Base-by-base conservation (phyloP, 1,140 invertebrate genomes). In the Aphelenchoides fujianensis region DNA sequence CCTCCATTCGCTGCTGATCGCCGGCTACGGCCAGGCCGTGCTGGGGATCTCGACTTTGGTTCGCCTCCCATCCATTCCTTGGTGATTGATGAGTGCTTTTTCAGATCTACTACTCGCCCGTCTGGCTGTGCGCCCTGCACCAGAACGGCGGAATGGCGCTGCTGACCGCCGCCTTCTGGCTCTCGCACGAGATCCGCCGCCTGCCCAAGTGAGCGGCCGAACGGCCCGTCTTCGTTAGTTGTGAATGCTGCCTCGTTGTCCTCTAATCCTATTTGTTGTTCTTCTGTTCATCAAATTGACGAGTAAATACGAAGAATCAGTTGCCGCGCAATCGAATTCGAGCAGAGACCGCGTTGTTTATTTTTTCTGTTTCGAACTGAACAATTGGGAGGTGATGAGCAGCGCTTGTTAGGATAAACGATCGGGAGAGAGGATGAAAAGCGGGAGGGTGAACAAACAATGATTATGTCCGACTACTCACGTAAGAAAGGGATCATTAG, bases 141-240 rank as follows among this genome's bases (percentile, higher is more conserved):
- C 97, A 99, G 86, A 91, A 92, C 48, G 94, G 95, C 30, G 96
- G 95, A 23, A 86, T 99, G 7, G 81, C 91, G 12, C 87, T 98
- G 32, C 88, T 98, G 1, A 91, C 92, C 55, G 87, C 91, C 30
- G 91, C 92, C 28, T 85, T 96, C 2, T 98, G 95, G 95, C 85
- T 98, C 7, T 91, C 91, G 1, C 93, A 97, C 84, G 95, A 98
- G 88, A 85, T 97, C 35, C 74, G 82, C n/a, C 74, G 77, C 68
- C 54, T 84, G 12, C 82, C 82, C 2, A 84, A 83, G 68, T 82
- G 57, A 64, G 23, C 41, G 23, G 23, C 12, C 41, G 23, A 48
- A 48, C 12, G 23, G 23, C 41, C 23, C 41, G 12, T 16, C 12
- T 48, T 48, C 23, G 12, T 48, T 48, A 48, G 12, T 12, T 48